Conservation (phyloP, 2,797 vertebrate species). For the Remorina albescens region DNA sequence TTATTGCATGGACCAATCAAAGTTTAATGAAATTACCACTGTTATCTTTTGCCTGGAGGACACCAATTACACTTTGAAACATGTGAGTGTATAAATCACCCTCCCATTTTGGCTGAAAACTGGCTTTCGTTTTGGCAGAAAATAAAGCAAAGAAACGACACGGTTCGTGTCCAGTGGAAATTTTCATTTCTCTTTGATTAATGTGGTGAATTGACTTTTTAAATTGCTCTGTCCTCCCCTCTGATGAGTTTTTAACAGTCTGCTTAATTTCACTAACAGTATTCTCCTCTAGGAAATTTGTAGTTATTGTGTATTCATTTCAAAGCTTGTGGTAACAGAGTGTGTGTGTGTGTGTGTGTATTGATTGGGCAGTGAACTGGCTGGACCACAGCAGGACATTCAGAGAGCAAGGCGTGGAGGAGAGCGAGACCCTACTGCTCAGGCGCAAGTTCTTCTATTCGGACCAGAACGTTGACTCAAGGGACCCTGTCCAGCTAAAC, state of each 20-base stretch:
- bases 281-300: conserved; percentile 10
- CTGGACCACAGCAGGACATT: conserved; percentile 98
- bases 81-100: conserved; percentile 37
- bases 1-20: conserved; percentile 45
- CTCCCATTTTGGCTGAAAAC: conserved; percentile 20
- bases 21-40: conserved; percentile 51
- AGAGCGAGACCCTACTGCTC: conserved; percentile 93
- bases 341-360: conserved; percentile 34
- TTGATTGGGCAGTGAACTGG: conserved; percentile 92
- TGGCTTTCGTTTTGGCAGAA: conserved; percentile 16
- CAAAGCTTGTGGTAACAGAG: conserved; percentile 34
- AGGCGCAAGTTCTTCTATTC: conserved; percentile 99
- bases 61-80: conserved; percentile 47
- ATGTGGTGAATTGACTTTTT: conserved; percentile 30
- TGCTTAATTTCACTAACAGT: conserved; percentile 28
- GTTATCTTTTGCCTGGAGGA: conserved; percentile 48
- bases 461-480: conserved; percentile 97
- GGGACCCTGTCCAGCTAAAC: conserved; percentile 98
- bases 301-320: conserved; percentile 35
- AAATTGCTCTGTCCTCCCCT: not conserved
- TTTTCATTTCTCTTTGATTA: conserved; percentile 14
- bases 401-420: conserved; percentile 97
- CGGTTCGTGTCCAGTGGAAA: conserved; percentile 1
- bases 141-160: conserved; percentile 33
- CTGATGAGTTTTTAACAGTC: not conserved